Evolutionary conservation across 2,888 invertebrate species (phyloP), one percentile per base, ranked within the genome.

Genomic region (Sphaerophoria taeniata): DNA sequence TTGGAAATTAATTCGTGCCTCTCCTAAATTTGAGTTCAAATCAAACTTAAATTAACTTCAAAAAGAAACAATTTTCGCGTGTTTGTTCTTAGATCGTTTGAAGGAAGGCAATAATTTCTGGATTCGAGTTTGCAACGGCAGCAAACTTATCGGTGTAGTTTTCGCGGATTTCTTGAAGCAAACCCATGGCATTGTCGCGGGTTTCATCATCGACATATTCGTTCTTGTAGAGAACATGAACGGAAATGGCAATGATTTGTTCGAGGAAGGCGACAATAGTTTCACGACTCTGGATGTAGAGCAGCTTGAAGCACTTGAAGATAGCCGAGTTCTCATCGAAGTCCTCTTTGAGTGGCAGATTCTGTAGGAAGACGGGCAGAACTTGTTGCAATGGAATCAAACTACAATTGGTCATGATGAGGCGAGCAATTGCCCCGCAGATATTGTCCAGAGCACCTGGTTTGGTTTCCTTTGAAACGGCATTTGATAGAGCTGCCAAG

Each of bases 341-440:
- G 90, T 97, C 97, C 90, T 95, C 94, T 81, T 95, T 94, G 63
- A 97, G 90, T 0, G 97, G 97, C 75, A 97, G 91, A 90, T 95
- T 94, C 88, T 94, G 93, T 3, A 96, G 91, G 76, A 96, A 94
- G 7, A 95, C 95, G 0, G 96, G 95, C 84, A 96, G 93, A 5
- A 96, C 95, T 91, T 95, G 95, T n/a, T 94, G 94, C 75, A 96
- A 90, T 24, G 96, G 96, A 79, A 96, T 92, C 87, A 93, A 93
- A 74, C 91, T 91, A 55, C 93, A 92, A 91, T 96, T 95, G 2
- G 94, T 93, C 47, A 94, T 92, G 67, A 97, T 95, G 89, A 97
- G 93, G 77, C 96, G 94, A 34, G 96, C 95, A 69, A 96, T 93
- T 43, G 96, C 96, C 65, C 95, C 96, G 90, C 96, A 95, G 87